A percentile compares a stretch with the other conserved stretches of the same genome.
phyloP scores from a whole-genome alignment of 2,888 invertebrate species.

The Byasa hedistus region DNA sequence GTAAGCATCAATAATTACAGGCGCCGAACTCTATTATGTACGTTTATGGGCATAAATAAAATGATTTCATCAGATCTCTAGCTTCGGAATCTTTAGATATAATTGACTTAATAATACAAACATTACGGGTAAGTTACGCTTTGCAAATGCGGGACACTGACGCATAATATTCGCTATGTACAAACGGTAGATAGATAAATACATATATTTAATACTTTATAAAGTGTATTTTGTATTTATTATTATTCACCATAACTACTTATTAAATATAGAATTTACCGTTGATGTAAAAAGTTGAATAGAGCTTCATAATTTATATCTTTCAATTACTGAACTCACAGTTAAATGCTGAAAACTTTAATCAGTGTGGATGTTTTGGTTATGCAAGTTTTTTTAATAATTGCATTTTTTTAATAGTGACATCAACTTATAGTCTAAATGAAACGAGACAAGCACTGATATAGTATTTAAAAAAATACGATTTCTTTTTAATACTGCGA shows the following conservation, averaged over 20 bases:
- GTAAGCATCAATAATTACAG: conserved; percentile 29
- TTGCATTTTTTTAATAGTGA: no score
- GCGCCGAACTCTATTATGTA: conserved; percentile 26
- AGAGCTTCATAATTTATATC: no score
- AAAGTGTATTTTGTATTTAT: not conserved
- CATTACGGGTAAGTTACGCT: conserved; percentile 27
- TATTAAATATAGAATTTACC: not conserved
- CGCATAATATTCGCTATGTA: conserved; percentile 4
- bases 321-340: no score
- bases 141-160: conserved; percentile 25
- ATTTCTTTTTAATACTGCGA: no score
- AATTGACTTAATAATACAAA: conserved; percentile 34
- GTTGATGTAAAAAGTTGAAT: not conserved
- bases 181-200: conserved; percentile 1
- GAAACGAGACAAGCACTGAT: no score
- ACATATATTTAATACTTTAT: not conserved
- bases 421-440: no score
- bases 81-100: conserved; percentile 33
- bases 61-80: conserved; percentile 35
- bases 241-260: not conserved
- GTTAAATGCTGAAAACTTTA: no score
- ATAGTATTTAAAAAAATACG: no score
- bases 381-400: no score
- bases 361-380: no score
- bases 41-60: conserved; percentile 34